Percentiles rank a stretch among this genome's conserved stretches.
These are phyloP conservation scores for Lepidochrysops patricia DNA, from an alignment of 2,888 invertebrate genomes.

Conservation along the genomic window DNA sequence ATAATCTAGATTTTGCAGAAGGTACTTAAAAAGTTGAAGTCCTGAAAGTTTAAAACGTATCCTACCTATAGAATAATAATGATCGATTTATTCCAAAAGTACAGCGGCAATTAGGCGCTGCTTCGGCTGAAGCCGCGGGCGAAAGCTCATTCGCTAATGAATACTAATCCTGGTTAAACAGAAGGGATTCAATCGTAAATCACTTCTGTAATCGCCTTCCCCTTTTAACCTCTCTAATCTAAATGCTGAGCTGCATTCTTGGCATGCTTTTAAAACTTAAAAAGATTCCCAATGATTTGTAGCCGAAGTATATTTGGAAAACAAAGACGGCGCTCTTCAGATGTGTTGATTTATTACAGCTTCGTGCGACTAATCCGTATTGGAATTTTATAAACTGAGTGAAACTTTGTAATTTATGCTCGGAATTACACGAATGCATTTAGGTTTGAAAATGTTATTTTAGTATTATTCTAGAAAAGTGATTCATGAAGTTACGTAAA, in stretches of 20 bases:
- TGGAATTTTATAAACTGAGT: slow-evolving; percentile 4
- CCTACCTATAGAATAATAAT: no score
- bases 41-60: no score
- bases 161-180: background rate
- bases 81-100: no score
- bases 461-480: background rate
- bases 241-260: slow-evolving; percentile 33
- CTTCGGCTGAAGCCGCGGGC: no score
- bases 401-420: background rate
- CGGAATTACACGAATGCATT: background rate
- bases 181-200: background rate
- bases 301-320: slow-evolving; percentile 35
- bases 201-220: background rate
- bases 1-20: no score
- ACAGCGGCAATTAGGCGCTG: no score
- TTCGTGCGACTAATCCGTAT: background rate
- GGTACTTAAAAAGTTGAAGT: no score
- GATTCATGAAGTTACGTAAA: background rate
- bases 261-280: slow-evolving; percentile 56
- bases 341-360: slow-evolving; percentile 9
- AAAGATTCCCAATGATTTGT: slow-evolving; percentile 61
- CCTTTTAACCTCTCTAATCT: slow-evolving; percentile 22
- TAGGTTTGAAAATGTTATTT: background rate
- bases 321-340: slow-evolving; percentile 22
- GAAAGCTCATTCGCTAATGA: background rate